phyloP scores from a whole-genome alignment of 2,113 vertebrate species.

The Parus major region DNA sequence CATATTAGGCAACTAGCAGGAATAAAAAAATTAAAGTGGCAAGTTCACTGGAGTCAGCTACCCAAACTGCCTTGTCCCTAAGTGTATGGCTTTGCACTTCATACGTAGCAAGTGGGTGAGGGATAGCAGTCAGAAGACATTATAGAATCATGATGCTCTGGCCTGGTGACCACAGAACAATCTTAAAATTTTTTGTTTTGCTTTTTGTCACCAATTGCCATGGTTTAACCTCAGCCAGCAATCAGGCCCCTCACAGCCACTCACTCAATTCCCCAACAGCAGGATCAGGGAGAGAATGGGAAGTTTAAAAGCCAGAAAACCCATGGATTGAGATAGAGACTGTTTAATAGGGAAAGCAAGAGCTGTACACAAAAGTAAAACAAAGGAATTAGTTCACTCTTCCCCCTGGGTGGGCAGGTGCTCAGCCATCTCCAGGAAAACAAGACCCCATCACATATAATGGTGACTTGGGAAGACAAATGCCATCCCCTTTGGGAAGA shows the following conservation, averaged over 20 bases:
- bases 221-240: background rate
- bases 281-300: background rate
- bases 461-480: background rate
- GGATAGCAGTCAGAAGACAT: background rate
- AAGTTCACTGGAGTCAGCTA: background rate
- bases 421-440: background rate
- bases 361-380: background rate
- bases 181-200: background rate
- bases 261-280: accelerated
- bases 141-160: background rate
- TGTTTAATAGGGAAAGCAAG: background rate
- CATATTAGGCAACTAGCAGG: background rate
- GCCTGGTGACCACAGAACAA: background rate
- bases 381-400: background rate
- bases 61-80: background rate
- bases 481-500: background rate
- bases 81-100: background rate
- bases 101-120: background rate
- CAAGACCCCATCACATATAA: accelerated
- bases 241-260: accelerated
- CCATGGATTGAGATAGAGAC: background rate
- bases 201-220: background rate
- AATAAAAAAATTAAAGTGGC: background rate
- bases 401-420: background rate
- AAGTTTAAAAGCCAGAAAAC: background rate